A percentile compares a stretch with the other conserved stretches of the same genome.
These are phyloP conservation scores for Alces alces DNA, from an alignment of 2,113 vertebrate species.

Conservation along the genomic window DNA sequence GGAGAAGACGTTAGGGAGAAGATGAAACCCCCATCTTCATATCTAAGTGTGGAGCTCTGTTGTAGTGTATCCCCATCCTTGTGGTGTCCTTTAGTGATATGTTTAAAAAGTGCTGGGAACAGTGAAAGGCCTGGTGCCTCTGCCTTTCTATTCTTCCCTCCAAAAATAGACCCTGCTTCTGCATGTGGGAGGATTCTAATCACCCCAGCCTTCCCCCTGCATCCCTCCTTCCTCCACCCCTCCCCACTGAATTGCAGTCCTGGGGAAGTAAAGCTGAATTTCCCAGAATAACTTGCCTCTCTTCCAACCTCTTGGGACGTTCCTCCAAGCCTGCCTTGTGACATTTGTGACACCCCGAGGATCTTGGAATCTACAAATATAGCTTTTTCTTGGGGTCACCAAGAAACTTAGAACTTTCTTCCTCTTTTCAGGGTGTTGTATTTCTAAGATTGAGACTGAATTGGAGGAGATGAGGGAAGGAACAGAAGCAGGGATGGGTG, in stretches of 20 bases:
- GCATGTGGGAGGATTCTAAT: constrained; percentile 12
- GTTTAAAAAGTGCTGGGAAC: constrained; percentile 8
- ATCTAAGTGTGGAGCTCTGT: background rate
- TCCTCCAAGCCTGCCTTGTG: constrained; percentile 19
- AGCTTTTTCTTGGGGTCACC: constrained; percentile 23
- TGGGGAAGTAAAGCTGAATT: background rate
- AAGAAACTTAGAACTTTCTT: background rate
- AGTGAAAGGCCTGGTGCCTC: background rate
- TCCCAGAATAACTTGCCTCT: constrained; percentile 10
- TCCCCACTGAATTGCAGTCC: background rate
- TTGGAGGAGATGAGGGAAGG: background rate
- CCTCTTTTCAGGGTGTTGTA: background rate
- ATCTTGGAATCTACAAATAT: constrained; percentile 23
- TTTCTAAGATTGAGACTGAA: background rate
- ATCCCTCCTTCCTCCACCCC: background rate
- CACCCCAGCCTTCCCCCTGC: background rate
- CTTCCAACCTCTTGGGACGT: constrained; percentile 28
- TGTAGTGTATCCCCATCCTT: background rate
- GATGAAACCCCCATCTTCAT: background rate
- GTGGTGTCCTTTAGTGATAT: background rate
- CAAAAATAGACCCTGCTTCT: constrained; percentile 31
- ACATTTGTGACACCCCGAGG: background rate
- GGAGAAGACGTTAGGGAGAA: background rate
- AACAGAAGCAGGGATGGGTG: background rate
- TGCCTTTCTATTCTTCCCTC: constrained; percentile 28